A percentile compares a stretch with the other conserved stretches of the same genome.
Conservation (phyloP, 2,113 vertebrate genomes). For the Australoheros scitulus region DNA sequence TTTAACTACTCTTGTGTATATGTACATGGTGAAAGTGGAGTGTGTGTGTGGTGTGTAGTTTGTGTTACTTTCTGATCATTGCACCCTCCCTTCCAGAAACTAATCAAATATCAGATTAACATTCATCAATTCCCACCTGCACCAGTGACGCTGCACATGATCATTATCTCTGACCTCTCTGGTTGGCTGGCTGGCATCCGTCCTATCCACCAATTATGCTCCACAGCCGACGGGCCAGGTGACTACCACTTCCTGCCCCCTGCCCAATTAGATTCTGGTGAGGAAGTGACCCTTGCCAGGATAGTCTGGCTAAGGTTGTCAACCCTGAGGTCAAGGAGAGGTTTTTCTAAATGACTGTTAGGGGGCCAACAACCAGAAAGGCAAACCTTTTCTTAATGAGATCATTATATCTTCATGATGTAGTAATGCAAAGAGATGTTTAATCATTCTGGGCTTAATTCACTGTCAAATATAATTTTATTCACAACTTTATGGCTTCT, state of each 20-base stretch:
- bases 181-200: constrained; percentile 50
- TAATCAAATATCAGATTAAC: constrained; percentile 68
- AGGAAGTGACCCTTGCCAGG: constrained; percentile 8
- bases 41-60: background rate
- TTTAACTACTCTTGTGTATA: background rate
- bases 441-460: constrained; percentile 58
- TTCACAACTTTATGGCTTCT: constrained; percentile 27
- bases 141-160: background rate
- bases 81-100: constrained; percentile 20
- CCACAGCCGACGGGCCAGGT: constrained; percentile 39
- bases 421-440: constrained; percentile 57
- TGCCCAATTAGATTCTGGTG: constrained; percentile 45
- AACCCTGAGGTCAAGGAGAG: constrained; percentile 26
- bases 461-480: constrained; percentile 55
- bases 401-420: constrained; percentile 48
- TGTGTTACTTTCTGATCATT: background rate
- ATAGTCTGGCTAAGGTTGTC: background rate
- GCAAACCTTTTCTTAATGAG: constrained; percentile 51
- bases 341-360: constrained; percentile 8
- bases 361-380: background rate
- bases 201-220: constrained; percentile 53
- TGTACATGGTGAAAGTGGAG: background rate
- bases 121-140: constrained; percentile 64
- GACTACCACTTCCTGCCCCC: constrained; percentile 58
- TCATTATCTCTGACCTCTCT: constrained; percentile 54